Base-by-base conservation (phyloP, 2,888 invertebrate genomes). In the Orthonevra nobilis region DNA sequence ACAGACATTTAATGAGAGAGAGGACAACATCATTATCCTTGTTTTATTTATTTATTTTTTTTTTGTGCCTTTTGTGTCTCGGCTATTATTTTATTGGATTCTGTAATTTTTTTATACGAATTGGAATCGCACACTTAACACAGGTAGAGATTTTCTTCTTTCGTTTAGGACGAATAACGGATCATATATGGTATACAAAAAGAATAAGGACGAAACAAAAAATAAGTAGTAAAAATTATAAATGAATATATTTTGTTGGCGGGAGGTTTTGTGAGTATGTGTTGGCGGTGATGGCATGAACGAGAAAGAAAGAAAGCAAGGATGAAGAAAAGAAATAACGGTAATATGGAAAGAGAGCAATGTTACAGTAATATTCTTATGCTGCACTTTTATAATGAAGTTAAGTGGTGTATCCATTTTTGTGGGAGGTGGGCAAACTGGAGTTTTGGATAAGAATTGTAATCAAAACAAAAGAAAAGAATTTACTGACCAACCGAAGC, bases 371-470 rank as follows among this genome's bases (percentile, higher is more conserved):
- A 56, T 36, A 60, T 52, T 77, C 66, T 70, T 70, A 60, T 46
- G 38, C 77, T 77, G 70, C 69, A 66, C 48, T 77, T 77, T 70
- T 60, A 44, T 77, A 70, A 70, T 60, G 70, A 70, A 70, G 64
- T 77, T 70, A 64, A 60, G 64, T 70, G 70, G 58, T 64, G 54
- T 20, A 56, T 30, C 38, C 38, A 28, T 26, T 38, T 46, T 50
- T 64, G 17, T n/a, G 52, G 26, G 28, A 30, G 20, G 6, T 38
- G 46, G 26, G 20, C n/a, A n/a, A n/a, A n/a, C n/a, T n/a, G n/a
- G n/a, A n/a, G n/a, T n/a, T n/a, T n/a, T n/a, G n/a, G 12, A 26
- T 42, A 50, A 68, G 42, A 40, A 68, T 7, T 44, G 58, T 42
- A 64, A 63, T 46, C 77, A 64, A 70, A 77, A 70, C 70, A 77